phyloP scores from a whole-genome alignment of 2,113 vertebrate species.

The Carlito syrichta region DNA sequence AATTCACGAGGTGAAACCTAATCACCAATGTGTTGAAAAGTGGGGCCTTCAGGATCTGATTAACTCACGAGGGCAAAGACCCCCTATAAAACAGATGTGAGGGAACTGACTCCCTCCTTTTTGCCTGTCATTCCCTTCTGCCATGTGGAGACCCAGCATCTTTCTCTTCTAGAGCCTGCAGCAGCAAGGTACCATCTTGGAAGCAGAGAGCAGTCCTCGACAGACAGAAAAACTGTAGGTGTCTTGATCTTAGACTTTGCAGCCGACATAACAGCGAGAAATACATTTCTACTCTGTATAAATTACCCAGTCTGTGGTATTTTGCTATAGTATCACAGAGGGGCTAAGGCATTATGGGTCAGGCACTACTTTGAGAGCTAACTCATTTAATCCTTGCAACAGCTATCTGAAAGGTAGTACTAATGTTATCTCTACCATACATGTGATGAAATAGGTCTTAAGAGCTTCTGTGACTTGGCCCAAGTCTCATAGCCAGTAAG shows the following conservation, averaged over 20 bases:
- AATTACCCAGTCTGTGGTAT: neutral
- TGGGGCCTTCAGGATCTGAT: neutral
- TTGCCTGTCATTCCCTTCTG: neutral
- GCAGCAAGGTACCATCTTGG: neutral
- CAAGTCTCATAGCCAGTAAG: neutral
- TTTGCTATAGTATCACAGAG: neutral
- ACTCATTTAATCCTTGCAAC: neutral
- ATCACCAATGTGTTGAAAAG: neutral
- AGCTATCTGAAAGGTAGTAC: neutral
- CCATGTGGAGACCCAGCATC: neutral
- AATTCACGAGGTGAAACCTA: neutral
- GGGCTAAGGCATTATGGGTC: neutral
- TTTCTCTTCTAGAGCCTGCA: neutral
- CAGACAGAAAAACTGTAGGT: neutral
- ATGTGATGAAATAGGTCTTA: neutral
- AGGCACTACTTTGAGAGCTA: neutral
- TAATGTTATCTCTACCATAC: neutral
- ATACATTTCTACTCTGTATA: neutral
- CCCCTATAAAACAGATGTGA: neutral
- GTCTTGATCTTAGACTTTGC: neutral
- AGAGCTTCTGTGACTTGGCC: neutral
- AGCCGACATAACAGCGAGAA: neutral
- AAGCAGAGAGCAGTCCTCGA: neutral
- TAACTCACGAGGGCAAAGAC: neutral
- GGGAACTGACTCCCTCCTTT: no score